These are phyloP conservation scores for Hydropsyche tenuis DNA, from an alignment of 1,140 invertebrate genomes.

Conservation along the genomic window DNA sequence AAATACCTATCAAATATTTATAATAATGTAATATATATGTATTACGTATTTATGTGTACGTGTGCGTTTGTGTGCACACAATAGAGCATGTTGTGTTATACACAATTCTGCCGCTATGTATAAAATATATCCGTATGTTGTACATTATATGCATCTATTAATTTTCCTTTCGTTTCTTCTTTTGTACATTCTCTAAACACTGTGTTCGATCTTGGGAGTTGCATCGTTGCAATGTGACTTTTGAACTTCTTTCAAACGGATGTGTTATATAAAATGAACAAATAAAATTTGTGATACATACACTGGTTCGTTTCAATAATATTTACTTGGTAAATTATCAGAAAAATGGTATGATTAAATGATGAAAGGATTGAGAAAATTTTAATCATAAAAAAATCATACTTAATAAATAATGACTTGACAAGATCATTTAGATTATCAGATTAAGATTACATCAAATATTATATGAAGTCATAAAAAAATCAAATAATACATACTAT, in stretches of 20 bases:
- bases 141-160: background rate
- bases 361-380: too few species aligned
- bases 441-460: too few species aligned
- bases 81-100: conserved; percentile 32
- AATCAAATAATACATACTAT: too few species aligned
- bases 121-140: conserved; percentile 23
- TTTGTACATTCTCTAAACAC: conserved; percentile 6
- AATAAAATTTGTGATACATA: conserved; percentile 20
- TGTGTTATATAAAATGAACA: conserved; percentile 11
- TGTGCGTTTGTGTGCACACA: background rate
- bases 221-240: background rate
- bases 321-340: too few species aligned
- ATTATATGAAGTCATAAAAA: too few species aligned
- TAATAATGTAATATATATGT: background rate
- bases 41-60: conserved; percentile 1
- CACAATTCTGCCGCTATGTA: conserved; percentile 7
- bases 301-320: too few species aligned
- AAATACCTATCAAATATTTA: background rate
- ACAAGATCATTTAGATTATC: too few species aligned
- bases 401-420: too few species aligned
- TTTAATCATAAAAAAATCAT: too few species aligned
- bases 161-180: conserved; percentile 15
- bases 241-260: background rate
- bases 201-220: background rate
- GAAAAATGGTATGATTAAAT: too few species aligned